phyloP scores from a whole-genome alignment of 2,888 invertebrate genomes.

The Hetaerina titia region DNA sequence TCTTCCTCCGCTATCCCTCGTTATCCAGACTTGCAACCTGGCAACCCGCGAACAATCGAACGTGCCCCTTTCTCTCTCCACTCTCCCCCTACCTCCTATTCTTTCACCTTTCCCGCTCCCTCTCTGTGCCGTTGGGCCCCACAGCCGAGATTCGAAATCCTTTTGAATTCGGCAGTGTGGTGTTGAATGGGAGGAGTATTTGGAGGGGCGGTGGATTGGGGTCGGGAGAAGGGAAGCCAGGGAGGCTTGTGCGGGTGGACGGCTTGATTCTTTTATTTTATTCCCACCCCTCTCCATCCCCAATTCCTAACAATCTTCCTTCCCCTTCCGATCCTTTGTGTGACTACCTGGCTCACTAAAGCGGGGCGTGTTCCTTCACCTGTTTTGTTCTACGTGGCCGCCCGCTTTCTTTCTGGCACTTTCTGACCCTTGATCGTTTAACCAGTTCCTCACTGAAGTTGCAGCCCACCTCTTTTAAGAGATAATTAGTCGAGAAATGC shows the following conservation, averaged over 20 bases:
- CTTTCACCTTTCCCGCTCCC: not conserved
- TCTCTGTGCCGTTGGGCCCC: not conserved
- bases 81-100: not conserved
- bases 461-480: too few species aligned
- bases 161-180: not conserved
- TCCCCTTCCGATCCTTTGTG: not conserved
- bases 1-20: slow-evolving; percentile 7
- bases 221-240: too few species aligned
- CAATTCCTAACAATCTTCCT: not conserved
- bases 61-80: not conserved
- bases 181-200: too few species aligned
- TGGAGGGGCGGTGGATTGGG: too few species aligned
- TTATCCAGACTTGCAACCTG: slow-evolving; percentile 24
- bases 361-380: too few species aligned
- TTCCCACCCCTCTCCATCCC: not conserved
- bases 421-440: too few species aligned
- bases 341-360: too few species aligned
- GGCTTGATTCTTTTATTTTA: not conserved
- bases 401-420: too few species aligned
- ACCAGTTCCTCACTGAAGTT: too few species aligned
- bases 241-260: too few species aligned
- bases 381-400: too few species aligned
- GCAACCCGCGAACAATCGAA: slow-evolving; percentile 45
- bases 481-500: too few species aligned
- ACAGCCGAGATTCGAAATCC: not conserved